These are phyloP conservation scores for Scartelaos histophorus DNA, from an alignment of 2,113 vertebrate species.

Conservation along the genomic window DNA sequence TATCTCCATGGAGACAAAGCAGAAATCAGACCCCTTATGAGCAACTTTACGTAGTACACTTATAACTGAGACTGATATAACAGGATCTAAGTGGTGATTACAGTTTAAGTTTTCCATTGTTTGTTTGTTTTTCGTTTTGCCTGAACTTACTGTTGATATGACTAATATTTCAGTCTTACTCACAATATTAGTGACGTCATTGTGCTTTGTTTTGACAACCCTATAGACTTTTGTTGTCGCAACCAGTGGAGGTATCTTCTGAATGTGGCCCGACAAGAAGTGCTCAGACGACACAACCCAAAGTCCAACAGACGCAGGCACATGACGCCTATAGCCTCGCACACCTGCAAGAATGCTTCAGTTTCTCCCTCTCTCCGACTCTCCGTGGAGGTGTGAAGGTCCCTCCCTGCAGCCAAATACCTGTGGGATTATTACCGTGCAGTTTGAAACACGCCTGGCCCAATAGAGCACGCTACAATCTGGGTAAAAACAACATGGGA, in stretches of 20 bases:
- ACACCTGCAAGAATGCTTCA: constrained; percentile 30
- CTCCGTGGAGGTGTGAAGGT: constrained; percentile 56
- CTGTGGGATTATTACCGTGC: constrained; percentile 67
- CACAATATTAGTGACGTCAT: neutral
- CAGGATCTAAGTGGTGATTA: too few relatives aligned
- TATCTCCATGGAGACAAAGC: too few relatives aligned
- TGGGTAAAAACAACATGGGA: constrained; percentile 69
- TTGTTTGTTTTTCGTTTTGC: too few relatives aligned
- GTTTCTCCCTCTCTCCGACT: constrained; percentile 17
- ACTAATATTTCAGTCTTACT: neutral
- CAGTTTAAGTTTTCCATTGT: too few relatives aligned
- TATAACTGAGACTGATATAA: too few relatives aligned
- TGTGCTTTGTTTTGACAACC: constrained; percentile 25
- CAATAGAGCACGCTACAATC: constrained; percentile 56
- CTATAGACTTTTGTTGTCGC: neutral
- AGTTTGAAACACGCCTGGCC: constrained; percentile 55
- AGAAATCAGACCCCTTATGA: too few relatives aligned
- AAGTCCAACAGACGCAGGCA: constrained; percentile 8
- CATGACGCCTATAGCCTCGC: constrained; percentile 25
- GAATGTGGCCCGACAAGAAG: constrained; percentile 69
- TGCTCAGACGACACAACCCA: constrained; percentile 10
- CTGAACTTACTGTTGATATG: neutral
- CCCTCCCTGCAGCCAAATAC: constrained; percentile 70
- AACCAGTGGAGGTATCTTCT: constrained; percentile 46
- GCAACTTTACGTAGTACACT: too few relatives aligned